Base-by-base conservation (phyloP, 1,140 invertebrate genomes). In the Drosophila bipectinata region DNA sequence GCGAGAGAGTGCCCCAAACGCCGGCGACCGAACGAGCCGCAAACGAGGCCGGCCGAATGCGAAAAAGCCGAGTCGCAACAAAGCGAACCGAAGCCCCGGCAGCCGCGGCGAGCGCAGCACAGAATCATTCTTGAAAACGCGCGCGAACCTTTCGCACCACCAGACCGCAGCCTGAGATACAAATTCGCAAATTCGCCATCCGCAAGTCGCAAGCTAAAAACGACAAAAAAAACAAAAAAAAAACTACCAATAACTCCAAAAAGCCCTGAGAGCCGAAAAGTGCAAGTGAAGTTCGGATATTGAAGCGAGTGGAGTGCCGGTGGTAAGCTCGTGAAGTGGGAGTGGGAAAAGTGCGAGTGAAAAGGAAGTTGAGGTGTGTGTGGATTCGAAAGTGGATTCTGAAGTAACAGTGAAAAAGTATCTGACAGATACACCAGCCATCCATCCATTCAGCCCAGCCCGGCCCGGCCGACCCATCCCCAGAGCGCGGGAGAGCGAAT, bases 111-210 rank as follows among this genome's bases (percentile, higher is more conserved):
- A 84, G 47, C 55, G 26, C 26, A 28, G 26, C 78, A 76, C 76
- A 91, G 90, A 91, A 91, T 91, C 80, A 91, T 91, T 91, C 90
- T 91, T 88, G 66, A 91, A 91, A 78, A 63, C 90, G 90, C 90
- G 90, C 90, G 90, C 83, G 90, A 91, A 89, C 87, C 49, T 75
- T 74, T 82, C 79, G 83, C 87, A 90, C 59, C 84, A 81, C 37
- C 60, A 66, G 72, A 76, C 59, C 54, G 66, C 64, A 77, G 45
- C 54, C 58, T 51, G 32, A 77, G 57, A 63, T 49, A 64, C 62
- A 56, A 54, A 56, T 53, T 63, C 44, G 47, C 39, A 68, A 63
- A 47, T 32, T 55, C 63, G 51, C 54, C 45, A 53, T n/a, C 54
- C 63, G 59, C 60, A 67, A 55, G 63, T 62, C 41, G 64, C 39